Evolutionary conservation across 2,797 vertebrate genomes (phyloP).

Genomic region (Brachymystax lenok): DNA sequence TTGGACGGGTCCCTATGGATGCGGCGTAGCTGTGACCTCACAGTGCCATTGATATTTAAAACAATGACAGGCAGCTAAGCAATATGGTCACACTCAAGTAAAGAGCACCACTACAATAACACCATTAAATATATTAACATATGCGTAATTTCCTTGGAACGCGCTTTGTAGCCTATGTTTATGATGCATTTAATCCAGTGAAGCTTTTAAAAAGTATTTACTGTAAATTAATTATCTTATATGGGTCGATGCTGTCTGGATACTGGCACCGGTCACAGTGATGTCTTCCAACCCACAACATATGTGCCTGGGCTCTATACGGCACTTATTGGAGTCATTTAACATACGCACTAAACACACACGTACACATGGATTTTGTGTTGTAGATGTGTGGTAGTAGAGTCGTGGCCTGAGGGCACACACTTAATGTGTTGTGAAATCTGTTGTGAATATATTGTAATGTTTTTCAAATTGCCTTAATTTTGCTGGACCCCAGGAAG

Average conservation of each 20-base stretch:
- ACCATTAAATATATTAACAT: neutral
- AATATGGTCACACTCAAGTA: neutral
- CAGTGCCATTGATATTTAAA: conserved; percentile 2
- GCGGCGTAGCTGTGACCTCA: conserved; percentile 11
- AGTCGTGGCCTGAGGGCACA: too few species aligned
- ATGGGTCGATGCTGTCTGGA: conserved; percentile 1
- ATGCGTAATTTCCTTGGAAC: neutral
- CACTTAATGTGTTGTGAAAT: too few species aligned
- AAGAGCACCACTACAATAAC: neutral
- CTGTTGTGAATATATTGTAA: too few species aligned
- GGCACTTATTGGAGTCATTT: neutral
- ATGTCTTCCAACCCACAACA: neutral
- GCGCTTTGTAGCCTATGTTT: neutral
- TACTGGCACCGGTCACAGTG: neutral
- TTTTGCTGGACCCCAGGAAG: too few species aligned
- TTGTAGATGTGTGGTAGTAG: too few species aligned
- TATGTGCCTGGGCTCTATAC: too few species aligned
- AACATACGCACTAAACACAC: neutral
- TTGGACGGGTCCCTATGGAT: neutral
- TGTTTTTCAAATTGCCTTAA: too few species aligned
- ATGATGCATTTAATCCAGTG: neutral
- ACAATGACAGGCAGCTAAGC: neutral
- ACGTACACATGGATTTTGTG: too few species aligned
- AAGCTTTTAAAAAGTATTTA: neutral
- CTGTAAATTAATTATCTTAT: conserved; percentile 7